Conservation (phyloP, 2,888 invertebrate species). For the Diaprepes abbreviatus region DNA sequence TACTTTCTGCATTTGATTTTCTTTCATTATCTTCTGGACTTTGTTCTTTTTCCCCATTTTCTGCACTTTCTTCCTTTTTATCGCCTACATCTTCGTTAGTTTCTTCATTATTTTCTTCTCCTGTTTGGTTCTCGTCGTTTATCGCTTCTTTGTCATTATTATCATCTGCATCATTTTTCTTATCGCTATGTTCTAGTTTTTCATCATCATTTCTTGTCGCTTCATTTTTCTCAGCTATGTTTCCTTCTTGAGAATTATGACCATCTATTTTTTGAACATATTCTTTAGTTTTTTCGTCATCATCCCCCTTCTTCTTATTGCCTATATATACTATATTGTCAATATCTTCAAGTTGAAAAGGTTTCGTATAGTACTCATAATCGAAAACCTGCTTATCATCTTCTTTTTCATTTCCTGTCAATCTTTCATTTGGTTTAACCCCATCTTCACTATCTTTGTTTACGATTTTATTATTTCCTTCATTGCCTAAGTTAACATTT, state of each 20-base stretch:
- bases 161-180: not conserved
- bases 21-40: conserved; percentile 5
- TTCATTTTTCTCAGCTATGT: conserved; percentile 23
- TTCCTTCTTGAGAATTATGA: not conserved
- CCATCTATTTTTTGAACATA: not conserved
- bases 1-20: not conserved
- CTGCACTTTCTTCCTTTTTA: not conserved
- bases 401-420: not conserved
- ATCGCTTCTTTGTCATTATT: not conserved
- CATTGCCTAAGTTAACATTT: no score
- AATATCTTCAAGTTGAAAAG: conserved; percentile 32
- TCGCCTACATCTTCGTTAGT: conserved; percentile 1
- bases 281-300: not conserved
- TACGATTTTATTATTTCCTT: not conserved
- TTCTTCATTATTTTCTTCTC: conserved; percentile 21
- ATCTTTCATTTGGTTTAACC: not conserved
- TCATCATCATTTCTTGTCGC: conserved; percentile 22
- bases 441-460: conserved; percentile 33
- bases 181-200: conserved; percentile 10
- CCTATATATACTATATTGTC: conserved; percentile 26
- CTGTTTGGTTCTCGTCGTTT: conserved; percentile 1
- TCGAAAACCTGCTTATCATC: conserved; percentile 5
- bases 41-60: conserved; percentile 14
- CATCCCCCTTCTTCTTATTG: conserved; percentile 10
- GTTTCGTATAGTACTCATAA: conserved; percentile 15